Percentiles rank a stretch among this genome's conserved stretches.
Conservation (phyloP, 1,140 invertebrate species). For the Drosophila funebris region DNA sequence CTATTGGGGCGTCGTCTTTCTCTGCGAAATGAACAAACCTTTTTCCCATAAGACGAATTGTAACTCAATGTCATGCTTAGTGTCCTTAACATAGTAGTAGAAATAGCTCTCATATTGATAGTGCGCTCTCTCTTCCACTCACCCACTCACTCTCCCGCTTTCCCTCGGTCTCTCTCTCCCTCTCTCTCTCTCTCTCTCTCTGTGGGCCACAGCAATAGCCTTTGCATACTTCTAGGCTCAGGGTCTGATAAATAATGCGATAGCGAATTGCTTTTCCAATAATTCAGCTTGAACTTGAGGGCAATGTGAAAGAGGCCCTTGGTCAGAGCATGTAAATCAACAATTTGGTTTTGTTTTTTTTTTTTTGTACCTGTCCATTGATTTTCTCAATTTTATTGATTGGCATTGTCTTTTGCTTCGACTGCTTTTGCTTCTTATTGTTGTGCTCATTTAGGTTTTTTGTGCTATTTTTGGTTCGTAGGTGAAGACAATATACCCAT, state of each 20-base stretch:
- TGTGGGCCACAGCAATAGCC: constrained; percentile 16
- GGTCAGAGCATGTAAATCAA: constrained; percentile 27
- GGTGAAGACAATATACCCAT: no score
- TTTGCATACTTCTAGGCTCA: constrained; percentile 40
- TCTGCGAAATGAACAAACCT: background rate
- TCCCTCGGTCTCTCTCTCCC: background rate
- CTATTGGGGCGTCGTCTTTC: background rate
- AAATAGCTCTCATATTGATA: constrained; percentile 1
- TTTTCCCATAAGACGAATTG: constrained; percentile 5
- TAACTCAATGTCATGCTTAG: constrained; percentile 28
- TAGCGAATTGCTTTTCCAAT: constrained; percentile 51
- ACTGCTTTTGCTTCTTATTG: background rate
- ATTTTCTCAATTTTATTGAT: constrained; percentile 39
- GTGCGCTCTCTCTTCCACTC: background rate
- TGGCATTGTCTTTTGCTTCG: background rate
- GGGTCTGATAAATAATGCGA: constrained; percentile 34
- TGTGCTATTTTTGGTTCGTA: background rate
- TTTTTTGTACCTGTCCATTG: constrained; percentile 26
- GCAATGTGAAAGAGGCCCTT: background rate
- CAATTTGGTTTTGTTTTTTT: constrained; percentile 8
- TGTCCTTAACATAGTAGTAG: constrained; percentile 30
- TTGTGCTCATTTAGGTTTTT: constrained; percentile 5
- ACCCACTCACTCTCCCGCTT: background rate
- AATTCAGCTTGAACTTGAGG: constrained; percentile 34
- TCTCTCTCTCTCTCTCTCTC: background rate